A percentile compares a stretch with the other conserved stretches of the same genome.
Conservation (phyloP, 2,797 vertebrate genomes). For the Rhabdophis nuchalis region DNA sequence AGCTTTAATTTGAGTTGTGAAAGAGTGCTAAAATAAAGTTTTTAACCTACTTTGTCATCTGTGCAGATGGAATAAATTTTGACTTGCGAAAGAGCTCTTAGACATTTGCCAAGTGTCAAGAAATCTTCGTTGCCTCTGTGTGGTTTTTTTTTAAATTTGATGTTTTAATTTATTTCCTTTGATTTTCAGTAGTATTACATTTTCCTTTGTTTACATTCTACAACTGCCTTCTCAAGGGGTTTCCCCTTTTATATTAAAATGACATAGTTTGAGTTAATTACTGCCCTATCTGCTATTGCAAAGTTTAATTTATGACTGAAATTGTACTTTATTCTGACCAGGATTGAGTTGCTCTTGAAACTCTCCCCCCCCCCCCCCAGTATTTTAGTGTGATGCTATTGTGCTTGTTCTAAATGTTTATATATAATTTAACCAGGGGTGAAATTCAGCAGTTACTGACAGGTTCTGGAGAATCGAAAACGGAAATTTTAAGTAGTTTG, state of each 20-base stretch:
- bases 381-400: background rate
- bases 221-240: background rate
- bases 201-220: background rate
- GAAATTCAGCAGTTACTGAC: too few species aligned
- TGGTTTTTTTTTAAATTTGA: conserved; percentile 17
- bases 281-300: background rate
- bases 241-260: background rate
- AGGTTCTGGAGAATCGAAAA: too few species aligned
- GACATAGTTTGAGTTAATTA: conserved; percentile 3
- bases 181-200: background rate
- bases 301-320: background rate
- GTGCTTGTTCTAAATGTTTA: background rate
- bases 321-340: background rate
- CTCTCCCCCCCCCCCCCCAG: fast-evolving
- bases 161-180: background rate
- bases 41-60: conserved; percentile 36
- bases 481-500: too few species aligned
- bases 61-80: fast-evolving
- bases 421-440: background rate
- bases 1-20: conserved; percentile 12
- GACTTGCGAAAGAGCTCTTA: conserved; percentile 8
- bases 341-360: background rate
- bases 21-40: conserved; percentile 10
- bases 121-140: conserved; percentile 12
- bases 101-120: conserved; percentile 39